Conservation (phyloP, 2,888 invertebrate species). For the Lissocephala sabroskyi region DNA sequence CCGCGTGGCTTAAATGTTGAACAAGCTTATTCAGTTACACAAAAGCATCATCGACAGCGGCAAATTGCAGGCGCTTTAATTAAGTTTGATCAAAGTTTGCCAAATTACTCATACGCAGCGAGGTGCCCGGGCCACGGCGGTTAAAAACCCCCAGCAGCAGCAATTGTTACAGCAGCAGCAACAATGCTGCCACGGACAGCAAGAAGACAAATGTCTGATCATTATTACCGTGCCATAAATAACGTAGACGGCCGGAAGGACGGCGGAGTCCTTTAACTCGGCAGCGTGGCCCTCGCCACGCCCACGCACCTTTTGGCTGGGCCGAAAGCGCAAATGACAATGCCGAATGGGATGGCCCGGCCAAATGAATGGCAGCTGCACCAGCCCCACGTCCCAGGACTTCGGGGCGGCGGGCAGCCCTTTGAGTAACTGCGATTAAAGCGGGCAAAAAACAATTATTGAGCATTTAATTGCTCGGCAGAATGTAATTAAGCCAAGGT, state of each 20-base stretch:
- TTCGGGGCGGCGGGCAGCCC: slow-evolving; percentile 13
- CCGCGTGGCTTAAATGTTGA: slow-evolving; percentile 13
- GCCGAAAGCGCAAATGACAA: neutral
- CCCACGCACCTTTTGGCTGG: neutral
- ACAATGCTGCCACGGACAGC: slow-evolving; percentile 3
- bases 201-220: slow-evolving; percentile 58
- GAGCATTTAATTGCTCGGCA: slow-evolving; percentile 59
- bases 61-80: slow-evolving; percentile 28
- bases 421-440: slow-evolving; percentile 60
- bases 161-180: neutral
- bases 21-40: slow-evolving; percentile 34
- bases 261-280: no score
- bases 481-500: slow-evolving; percentile 57
- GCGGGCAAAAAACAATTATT: slow-evolving; percentile 60
- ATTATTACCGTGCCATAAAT: slow-evolving; percentile 59
- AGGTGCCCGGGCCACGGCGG: slow-evolving; percentile 6
- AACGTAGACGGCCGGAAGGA: slow-evolving; percentile 44
- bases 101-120: slow-evolving; percentile 40
- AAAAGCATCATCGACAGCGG: slow-evolving; percentile 11
- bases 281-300: neutral
- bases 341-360: neutral
- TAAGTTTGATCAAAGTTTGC: slow-evolving; percentile 47
- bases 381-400: no score
- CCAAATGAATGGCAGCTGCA: slow-evolving; percentile 1
- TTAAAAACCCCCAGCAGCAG: slow-evolving; percentile 6